phyloP scores from a whole-genome alignment of 2,797 vertebrate genomes.

The Xenopus petersii region DNA sequence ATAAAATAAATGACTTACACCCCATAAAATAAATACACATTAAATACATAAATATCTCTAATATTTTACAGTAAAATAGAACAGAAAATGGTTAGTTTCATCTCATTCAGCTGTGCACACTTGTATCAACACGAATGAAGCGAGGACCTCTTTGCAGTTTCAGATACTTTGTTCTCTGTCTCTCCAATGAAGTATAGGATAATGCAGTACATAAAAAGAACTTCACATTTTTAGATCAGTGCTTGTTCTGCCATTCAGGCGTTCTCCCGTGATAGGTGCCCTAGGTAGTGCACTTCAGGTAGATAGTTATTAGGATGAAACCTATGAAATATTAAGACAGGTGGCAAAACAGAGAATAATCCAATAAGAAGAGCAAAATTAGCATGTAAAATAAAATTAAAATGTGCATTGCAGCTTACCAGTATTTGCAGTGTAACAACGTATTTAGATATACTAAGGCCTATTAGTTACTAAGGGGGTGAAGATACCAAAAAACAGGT shows the following conservation, averaged over 20 bases:
- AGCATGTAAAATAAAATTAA: too few relatives aligned
- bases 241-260: slow-evolving; percentile 59
- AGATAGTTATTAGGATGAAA: slow-evolving; percentile 71
- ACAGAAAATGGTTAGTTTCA: slow-evolving; percentile 63
- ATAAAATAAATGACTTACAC: slow-evolving; percentile 77
- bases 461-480: too few relatives aligned
- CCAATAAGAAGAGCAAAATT: slow-evolving; percentile 13
- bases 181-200: slow-evolving; percentile 58
- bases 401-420: too few relatives aligned
- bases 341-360: too few relatives aligned
- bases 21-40: slow-evolving; percentile 87
- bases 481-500: too few relatives aligned
- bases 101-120: slow-evolving; percentile 67
- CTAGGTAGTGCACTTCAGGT: slow-evolving; percentile 75
- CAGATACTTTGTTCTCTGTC: slow-evolving; percentile 52
- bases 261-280: slow-evolving; percentile 53
- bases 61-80: slow-evolving; percentile 88
- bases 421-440: too few relatives aligned
- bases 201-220: slow-evolving; percentile 56
- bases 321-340: slow-evolving; percentile 55
- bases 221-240: slow-evolving; percentile 56
- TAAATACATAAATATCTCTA: slow-evolving; percentile 80
- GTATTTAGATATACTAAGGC: too few relatives aligned
- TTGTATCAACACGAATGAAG: slow-evolving; percentile 61
- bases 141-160: slow-evolving; percentile 54